Evolutionary conservation across 2,113 vertebrate species (phyloP).

Genomic region (Thryonomys swinderianus): DNA sequence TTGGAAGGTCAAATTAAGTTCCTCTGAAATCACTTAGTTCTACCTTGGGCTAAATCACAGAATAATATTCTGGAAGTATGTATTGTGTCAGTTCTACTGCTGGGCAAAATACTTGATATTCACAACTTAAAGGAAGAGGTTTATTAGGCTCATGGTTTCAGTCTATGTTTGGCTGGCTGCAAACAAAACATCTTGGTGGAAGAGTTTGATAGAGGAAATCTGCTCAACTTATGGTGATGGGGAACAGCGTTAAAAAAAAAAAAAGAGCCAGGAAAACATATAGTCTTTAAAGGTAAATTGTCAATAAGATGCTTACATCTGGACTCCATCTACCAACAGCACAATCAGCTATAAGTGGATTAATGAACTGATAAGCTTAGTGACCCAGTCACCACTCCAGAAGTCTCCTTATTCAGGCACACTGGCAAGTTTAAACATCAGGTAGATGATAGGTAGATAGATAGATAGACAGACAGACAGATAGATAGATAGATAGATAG

Average conservation of each 20-base stretch:
- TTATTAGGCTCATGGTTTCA: no score
- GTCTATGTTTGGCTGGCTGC: neutral
- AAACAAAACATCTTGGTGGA: neutral
- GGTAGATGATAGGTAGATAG: neutral
- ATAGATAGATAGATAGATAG: no score
- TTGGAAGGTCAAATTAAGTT: neutral
- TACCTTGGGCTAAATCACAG: neutral
- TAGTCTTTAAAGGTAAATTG: neutral
- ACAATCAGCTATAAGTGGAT: neutral
- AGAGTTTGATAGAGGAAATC: neutral
- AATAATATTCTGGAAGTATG: neutral
- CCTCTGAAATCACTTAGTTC: slow-evolving; percentile 33
- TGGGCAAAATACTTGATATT: neutral
- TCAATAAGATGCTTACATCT: neutral
- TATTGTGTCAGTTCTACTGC: neutral
- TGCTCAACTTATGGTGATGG: neutral
- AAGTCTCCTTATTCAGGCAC: neutral
- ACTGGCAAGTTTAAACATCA: neutral
- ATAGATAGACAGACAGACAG: no score
- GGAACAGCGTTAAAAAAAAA: neutral
- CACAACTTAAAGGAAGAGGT: no score
- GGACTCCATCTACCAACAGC: neutral
- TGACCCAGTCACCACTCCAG: neutral
- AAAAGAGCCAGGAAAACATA: neutral
- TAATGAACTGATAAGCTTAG: neutral